Evolutionary conservation across 92 coral and sea anemone species (phyloP), one percentile per base, ranked within the genome.

Genomic region (Umimayanthus chanpuru): DNA sequence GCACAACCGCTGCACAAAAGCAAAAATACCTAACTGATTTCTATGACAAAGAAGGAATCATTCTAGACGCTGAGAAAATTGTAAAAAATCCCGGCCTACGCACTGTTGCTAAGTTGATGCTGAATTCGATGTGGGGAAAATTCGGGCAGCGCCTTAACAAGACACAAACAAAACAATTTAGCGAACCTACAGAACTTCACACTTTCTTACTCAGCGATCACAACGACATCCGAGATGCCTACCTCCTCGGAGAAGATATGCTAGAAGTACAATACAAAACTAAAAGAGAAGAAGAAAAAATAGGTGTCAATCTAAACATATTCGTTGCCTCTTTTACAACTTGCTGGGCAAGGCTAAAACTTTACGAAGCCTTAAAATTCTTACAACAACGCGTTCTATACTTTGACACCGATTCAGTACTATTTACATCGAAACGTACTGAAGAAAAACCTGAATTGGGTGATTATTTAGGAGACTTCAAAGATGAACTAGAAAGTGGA

Each of bases 111-210:
- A 72, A 72, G 40, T 25, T 72, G 18, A 72, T 72, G 76, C 76
- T 72, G 76, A 72, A 72, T 72, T 72, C 76, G 18, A 72, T 72
- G 41, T n/a, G n/a, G n/a, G n/a, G n/a, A n/a, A n/a, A n/a, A n/a
- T n/a, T n/a, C n/a, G n/a, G n/a, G n/a, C n/a, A 65, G 28, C 71
- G 71, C 71, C 71, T 65, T n/a, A n/a, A 65, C 28, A 65, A 65
- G 28, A 20, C 71, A 20, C 71, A 65, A 20, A n/a, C 28, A 20
- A 65, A 65, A 65, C 25, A 65, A 65, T 65, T 65, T n/a, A 65
- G 25, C 71, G 71, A 65, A 20, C 71, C 71, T n/a, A 65, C 71
- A n/a, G 71, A 65, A 20, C 28, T 65, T 20, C 71, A 65, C n/a
- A n/a, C 71, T 20, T 65, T 65, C 28, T n/a, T 65, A 65, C 25